Base-by-base conservation (phyloP, 2,113 vertebrate genomes). In the Panthera uncia region DNA sequence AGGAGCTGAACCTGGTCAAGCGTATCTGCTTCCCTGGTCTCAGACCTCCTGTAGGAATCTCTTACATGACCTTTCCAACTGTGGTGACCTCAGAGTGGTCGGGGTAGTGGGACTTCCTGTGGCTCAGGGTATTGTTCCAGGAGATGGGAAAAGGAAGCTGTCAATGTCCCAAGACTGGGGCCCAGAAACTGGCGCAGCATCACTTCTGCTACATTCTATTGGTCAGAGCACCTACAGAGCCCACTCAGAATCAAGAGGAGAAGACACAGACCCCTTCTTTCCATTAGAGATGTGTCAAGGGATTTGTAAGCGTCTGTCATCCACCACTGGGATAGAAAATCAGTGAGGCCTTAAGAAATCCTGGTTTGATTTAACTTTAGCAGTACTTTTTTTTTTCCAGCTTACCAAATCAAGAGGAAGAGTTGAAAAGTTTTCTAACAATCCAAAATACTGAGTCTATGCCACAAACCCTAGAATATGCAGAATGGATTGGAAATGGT, bases 401-500 rank as follows among this genome's bases (percentile, higher is more conserved):
- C 21, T 76, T 38, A 66, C 29, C 48, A 71, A 81, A 74, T 65
- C 7, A 76, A 85, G 31, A 81, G 33, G 7, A 91, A 86, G 11
- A 61, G 6, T 29, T 79, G 18, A 85, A 94, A 95, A 65, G 3
- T 38, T 83, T 90, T 80, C 29, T 84, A 23, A 29, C 9, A 86
- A 45, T 63, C 61, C 16, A 15, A 81, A 80, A 90, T 48, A 81
- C 69, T 63, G 18, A n/a, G 83, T 94, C 18, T 83, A 16, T 36
- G 55, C 25, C 36, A 41, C 83, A 66, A 90, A 90, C 6, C 38
- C 82, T 94, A 76, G 69, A 97, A 50, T 57, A 38, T 33, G 6
- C 61, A 5, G 29, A n/a, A 55, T 87, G 16, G 9, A 81, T 95
- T 92, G 10, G 19, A 74, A 84, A 11, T 36, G 3, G 18, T 92